Evolutionary conservation across 2,113 vertebrate species (phyloP).

Genomic region (Carlito syrichta): DNA sequence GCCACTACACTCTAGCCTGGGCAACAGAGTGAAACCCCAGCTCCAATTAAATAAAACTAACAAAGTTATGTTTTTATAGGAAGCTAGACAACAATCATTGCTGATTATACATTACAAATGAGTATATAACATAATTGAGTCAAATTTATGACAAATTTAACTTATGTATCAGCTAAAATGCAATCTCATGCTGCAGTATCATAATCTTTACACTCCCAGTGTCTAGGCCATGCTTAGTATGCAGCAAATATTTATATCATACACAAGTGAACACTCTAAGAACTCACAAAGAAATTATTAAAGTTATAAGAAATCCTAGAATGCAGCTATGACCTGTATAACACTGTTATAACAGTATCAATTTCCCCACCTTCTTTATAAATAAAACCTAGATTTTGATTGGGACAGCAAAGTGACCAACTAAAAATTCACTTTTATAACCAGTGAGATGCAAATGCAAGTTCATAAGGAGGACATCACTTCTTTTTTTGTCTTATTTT

Average conservation of each 20-base stretch:
- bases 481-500: too few species aligned
- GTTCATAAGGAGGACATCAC: background rate
- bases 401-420: background rate
- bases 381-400: background rate
- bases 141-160: slow-evolving; percentile 19
- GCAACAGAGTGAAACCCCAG: too few species aligned
- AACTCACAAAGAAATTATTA: background rate
- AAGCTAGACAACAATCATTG: background rate
- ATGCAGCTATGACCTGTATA: background rate
- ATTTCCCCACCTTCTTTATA: background rate
- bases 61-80: background rate
- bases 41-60: too few species aligned
- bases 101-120: background rate
- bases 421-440: background rate
- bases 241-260: background rate
- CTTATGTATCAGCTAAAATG: background rate
- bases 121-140: background rate
- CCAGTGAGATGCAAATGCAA: background rate
- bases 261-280: background rate
- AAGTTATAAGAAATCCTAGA: background rate
- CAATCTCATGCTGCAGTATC: background rate
- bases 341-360: background rate
- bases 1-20: too few species aligned
- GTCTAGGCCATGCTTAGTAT: background rate
- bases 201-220: background rate